Evolutionary conservation across 2,113 vertebrate genomes (phyloP), one percentile per base, ranked within the genome.

Genomic region (Candoia aspera): DNA sequence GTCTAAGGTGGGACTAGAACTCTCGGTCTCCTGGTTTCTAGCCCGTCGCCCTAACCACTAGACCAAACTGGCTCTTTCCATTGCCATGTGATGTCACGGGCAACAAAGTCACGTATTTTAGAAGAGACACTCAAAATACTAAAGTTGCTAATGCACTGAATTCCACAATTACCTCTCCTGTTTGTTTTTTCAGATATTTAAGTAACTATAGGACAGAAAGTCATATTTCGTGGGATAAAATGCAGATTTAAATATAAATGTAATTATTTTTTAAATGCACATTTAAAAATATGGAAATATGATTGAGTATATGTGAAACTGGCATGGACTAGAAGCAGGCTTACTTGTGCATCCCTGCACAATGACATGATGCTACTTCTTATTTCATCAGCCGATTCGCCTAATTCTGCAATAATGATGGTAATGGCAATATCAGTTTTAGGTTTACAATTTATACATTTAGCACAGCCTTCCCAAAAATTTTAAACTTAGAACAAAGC

Each of bases 141-240:
- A 93, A 89, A 86, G 37, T 42, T 49, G 37, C 10, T 26, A 29
- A 79, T 24, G 42, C 29, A 53, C 17, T 84, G 90, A 93, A 84
- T 29, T 68, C 79, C 0, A 0, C 6, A 3, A 33, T 92, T 88
- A 90, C 46, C 1, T 0, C 90, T n/a, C 26, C 46, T 54, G 0
- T 55, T 37, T 4, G 0, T 86, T 90, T 92, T 58, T n/a, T 79
- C 84, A 42, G 26, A 90, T 89, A 88, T 23, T 13, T 12, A 86
- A 57, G 53, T 91, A 93, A 62, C n/a, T 62, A 54, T 53, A 33
- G 8, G 53, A 29, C 55, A 84, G 33, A 84, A 84, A 84, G 37
- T 17, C 8, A 8, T 84, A 19, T 42, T 84, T 84, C 46, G 37
- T 42, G 37, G 17, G 79, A 10, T 17, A 84, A 84, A 21, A 84